Percentiles rank a stretch among this genome's conserved stretches.
These are phyloP conservation scores for Eretmochelys imbricata DNA, from an alignment of 2,113 vertebrate species.

Conservation along the genomic window DNA sequence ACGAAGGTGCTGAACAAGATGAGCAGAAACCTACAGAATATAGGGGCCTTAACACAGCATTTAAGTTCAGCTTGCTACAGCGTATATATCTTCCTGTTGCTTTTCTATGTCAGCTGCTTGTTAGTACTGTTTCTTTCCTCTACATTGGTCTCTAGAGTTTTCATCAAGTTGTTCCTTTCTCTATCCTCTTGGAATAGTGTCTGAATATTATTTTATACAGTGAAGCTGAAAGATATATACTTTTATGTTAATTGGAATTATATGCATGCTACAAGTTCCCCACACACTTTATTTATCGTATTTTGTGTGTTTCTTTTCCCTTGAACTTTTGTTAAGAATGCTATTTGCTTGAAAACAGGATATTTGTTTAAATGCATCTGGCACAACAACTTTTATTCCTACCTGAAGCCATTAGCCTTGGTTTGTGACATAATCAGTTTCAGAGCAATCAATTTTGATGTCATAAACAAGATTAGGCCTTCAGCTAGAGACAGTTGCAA, in stretches of 20 bases:
- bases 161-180: not conserved
- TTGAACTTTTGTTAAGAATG: not conserved
- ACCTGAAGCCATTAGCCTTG: conserved; percentile 22
- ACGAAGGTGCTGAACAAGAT: not conserved
- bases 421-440: conserved; percentile 25
- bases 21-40: not conserved
- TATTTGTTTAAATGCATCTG: not conserved
- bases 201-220: not conserved
- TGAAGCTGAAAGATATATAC: not conserved
- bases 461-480: conserved; percentile 38
- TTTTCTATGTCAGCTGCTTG: not conserved
- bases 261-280: not conserved
- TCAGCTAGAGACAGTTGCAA: conserved; percentile 34
- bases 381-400: conserved; percentile 2
- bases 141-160: not conserved
- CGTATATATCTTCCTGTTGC: not conserved
- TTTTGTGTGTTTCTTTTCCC: not conserved
- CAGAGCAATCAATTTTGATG: conserved; percentile 34
- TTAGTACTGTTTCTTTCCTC: not conserved
- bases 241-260: not conserved
- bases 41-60: not conserved
- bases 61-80: not conserved
- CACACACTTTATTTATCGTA: not conserved
- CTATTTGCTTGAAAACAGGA: not conserved
- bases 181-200: not conserved